A percentile compares a stretch with the other conserved stretches of the same genome.
Evolutionary conservation across 2,797 vertebrate genomes (phyloP).

Genomic region (Tenualosa thibaudeaui): DNA sequence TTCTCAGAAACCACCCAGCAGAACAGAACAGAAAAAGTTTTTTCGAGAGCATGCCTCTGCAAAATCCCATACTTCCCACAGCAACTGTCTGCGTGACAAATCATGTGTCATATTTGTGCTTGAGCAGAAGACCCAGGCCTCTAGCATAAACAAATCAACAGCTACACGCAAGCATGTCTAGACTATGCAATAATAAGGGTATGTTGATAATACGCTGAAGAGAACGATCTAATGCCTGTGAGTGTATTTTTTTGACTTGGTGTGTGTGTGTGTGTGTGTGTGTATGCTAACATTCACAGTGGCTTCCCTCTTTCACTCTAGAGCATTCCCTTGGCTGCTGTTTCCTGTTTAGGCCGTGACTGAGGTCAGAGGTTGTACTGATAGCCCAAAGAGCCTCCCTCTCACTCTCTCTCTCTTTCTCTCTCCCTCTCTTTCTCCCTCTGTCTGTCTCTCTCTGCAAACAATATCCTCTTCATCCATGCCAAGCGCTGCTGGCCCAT

Average conservation of each 20-base stretch:
- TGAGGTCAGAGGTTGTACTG: neutral
- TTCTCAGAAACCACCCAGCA: neutral
- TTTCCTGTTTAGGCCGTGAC: conserved; percentile 51
- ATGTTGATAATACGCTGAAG: conserved; percentile 9
- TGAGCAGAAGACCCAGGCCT: neutral
- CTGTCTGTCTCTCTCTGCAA: neutral
- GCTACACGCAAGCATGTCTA: conserved; percentile 8
- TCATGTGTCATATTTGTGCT: neutral
- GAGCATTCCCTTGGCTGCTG: conserved; percentile 65
- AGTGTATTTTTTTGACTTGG: neutral
- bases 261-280: conserved; percentile 3
- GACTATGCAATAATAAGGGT: conserved; percentile 14
- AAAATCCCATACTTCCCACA: neutral
- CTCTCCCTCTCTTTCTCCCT: neutral
- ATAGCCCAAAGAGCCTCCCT: conserved; percentile 1
- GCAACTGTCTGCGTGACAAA: neutral
- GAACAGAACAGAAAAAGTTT: neutral
- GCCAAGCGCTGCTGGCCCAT: conserved; percentile 30
- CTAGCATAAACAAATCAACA: conserved; percentile 9
- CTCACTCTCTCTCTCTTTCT: neutral
- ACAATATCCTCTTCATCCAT: conserved; percentile 44
- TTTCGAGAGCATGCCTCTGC: neutral
- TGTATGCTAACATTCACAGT: conserved; percentile 43
- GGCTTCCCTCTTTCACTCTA: conserved; percentile 54
- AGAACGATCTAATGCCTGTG: neutral